Conservation (phyloP, 2,797 vertebrate species). For the Amphiprion clarkii region DNA sequence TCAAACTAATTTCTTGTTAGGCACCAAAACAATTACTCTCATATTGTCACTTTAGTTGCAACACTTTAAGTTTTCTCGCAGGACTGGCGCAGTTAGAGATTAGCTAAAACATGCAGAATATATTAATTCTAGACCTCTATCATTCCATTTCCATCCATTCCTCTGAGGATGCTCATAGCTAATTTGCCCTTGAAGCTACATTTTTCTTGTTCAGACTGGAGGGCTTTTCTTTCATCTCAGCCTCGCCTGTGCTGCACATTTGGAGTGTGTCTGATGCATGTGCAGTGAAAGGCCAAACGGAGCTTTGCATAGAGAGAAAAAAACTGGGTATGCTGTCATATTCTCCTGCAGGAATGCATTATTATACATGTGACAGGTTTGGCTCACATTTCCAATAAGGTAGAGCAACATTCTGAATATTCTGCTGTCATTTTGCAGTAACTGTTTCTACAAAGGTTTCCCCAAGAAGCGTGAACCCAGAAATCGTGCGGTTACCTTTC, state of each 20-base stretch:
- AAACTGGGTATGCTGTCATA: slow-evolving; percentile 49
- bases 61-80: slow-evolving; percentile 50
- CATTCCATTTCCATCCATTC: slow-evolving; percentile 71
- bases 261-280: slow-evolving; percentile 65
- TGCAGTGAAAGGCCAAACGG: slow-evolving; percentile 66
- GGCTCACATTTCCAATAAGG: slow-evolving; percentile 28
- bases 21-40: slow-evolving; percentile 58
- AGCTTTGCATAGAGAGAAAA: slow-evolving; percentile 58
- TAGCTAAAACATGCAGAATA: slow-evolving; percentile 76
- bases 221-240: slow-evolving; percentile 81
- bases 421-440: slow-evolving; percentile 10
- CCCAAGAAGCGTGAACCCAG: background rate
- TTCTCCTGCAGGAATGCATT: slow-evolving; percentile 37
- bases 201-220: slow-evolving; percentile 80
- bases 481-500: slow-evolving; percentile 7
- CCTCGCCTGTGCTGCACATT: slow-evolving; percentile 67
- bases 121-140: slow-evolving; percentile 70
- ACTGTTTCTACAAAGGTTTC: slow-evolving; percentile 19
- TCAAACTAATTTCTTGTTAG: slow-evolving; percentile 51
- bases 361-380: slow-evolving; percentile 44
- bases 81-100: slow-evolving; percentile 55
- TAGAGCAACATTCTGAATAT: slow-evolving; percentile 11
- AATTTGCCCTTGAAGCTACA: slow-evolving; percentile 81
- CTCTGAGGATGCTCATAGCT: slow-evolving; percentile 78
- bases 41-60: slow-evolving; percentile 56